These are phyloP conservation scores for Oceanodroma tethys DNA, from an alignment of 2,113 vertebrate species.

Conservation along the genomic window DNA sequence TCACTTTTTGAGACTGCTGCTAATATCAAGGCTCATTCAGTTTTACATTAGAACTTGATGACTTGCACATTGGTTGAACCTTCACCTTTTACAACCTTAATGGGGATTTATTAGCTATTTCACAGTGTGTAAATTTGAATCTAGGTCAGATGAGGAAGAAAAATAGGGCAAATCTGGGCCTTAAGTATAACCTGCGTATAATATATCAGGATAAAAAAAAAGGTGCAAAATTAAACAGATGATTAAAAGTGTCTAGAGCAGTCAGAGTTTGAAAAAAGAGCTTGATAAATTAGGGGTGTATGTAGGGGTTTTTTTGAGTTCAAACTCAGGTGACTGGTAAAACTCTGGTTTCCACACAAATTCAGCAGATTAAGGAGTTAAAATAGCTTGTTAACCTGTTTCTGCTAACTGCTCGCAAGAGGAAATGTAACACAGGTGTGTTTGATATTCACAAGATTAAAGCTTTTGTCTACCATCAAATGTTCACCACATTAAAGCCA, in stretches of 20 bases:
- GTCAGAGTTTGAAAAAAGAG: constrained; percentile 56
- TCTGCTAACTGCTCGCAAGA: constrained; percentile 69
- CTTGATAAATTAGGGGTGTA: constrained; percentile 58
- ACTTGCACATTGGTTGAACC: constrained; percentile 75
- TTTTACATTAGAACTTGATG: constrained; percentile 79
- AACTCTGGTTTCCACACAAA: constrained; percentile 59
- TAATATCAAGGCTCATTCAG: constrained; percentile 78
- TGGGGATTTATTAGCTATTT: constrained; percentile 83
- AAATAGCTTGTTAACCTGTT: constrained; percentile 70
- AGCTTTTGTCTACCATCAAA: constrained; percentile 74
- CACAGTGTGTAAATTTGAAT: constrained; percentile 82
- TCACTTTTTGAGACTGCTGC: constrained; percentile 62
- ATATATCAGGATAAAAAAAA: constrained; percentile 60
- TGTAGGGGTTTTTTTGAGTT: neutral
- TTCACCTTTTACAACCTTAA: constrained; percentile 81
- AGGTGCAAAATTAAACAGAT: constrained; percentile 70
- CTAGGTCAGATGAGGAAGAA: constrained; percentile 76
- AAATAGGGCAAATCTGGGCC: constrained; percentile 69
- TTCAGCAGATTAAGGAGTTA: constrained; percentile 66
- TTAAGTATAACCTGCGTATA: constrained; percentile 72
- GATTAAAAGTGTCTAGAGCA: constrained; percentile 67
- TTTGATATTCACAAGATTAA: constrained; percentile 78
- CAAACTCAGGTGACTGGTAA: constrained; percentile 58
- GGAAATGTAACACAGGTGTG: constrained; percentile 80
- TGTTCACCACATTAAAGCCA: constrained; percentile 74